Base-by-base conservation (phyloP, 2,888 invertebrate species). In the Nebria brevicollis region DNA sequence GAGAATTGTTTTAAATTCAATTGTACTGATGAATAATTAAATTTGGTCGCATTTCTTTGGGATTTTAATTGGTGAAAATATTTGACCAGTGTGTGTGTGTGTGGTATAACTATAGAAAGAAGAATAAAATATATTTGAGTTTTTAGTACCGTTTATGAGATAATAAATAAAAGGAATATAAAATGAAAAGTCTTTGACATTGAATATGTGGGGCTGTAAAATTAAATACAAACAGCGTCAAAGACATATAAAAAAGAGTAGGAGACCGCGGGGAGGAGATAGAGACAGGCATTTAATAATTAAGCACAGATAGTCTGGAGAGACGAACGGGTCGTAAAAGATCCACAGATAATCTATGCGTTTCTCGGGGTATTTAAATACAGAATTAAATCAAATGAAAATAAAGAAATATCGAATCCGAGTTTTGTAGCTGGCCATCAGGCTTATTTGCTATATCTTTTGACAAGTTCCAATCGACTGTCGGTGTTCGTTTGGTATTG, bases 121-220 rank as follows among this genome's bases (percentile, higher is more conserved):
- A 54, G 54, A 84, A 85, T 85, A 84, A 85, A 84, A 85, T 84
- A 85, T 84, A 83, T 84, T 85, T 84, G 83, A 83, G 82, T 84
- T 84, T 85, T 85, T 85, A 85, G 85, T 83, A 84, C 84, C 85
- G 85, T 85, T 86, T 86, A 86, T 85, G 86, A 85, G 84, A 85
- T 85, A 84, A 86, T 86, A 86, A 86, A 86, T 86, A 86, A 85
- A 84, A 83, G 84, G 84, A 84, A 73, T 83, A 83, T 85, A 85
- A 84, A 81, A 85, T 84, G 84, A 85, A 84, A 54, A 84, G 84
- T 85, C 83, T 84, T 84, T 85, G 85, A 85, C 85, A 85, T 82
- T 83, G 83, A 83, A 75, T 75, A 82, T 75, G 79, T 75, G 66
- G 75, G 79, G 79, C 66, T 79, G 66, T 79, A 79, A 79, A 79